Evolutionary conservation across 2,113 vertebrate genomes (phyloP).

Genomic region (Spheniscus mendiculus): DNA sequence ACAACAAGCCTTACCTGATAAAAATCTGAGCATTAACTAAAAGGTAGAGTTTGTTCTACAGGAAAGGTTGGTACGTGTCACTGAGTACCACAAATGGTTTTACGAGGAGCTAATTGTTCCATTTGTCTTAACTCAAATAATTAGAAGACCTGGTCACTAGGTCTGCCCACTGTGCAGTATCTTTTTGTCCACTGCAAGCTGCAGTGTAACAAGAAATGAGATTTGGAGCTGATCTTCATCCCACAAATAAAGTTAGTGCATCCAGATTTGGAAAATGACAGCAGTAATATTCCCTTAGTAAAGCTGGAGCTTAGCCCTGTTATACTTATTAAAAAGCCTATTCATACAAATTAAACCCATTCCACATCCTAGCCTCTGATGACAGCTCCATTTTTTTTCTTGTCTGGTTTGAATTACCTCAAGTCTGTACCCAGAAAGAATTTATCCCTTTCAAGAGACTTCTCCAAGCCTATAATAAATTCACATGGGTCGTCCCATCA

Average conservation of each 20-base stretch:
- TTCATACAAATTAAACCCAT: conserved; percentile 83
- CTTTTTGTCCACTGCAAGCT: neutral
- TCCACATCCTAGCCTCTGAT: conserved; percentile 71
- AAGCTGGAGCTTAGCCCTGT: conserved; percentile 71
- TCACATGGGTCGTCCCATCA: conserved; percentile 76
- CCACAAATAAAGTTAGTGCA: conserved; percentile 69
- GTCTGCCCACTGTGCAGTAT: neutral
- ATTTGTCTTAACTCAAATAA: conserved; percentile 35
- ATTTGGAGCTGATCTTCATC: conserved; percentile 50
- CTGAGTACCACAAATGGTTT: conserved; percentile 11
- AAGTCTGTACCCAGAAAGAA: conserved; percentile 76
- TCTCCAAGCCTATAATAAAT: conserved; percentile 79
- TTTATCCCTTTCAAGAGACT: conserved; percentile 81
- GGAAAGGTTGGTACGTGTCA: conserved; percentile 18
- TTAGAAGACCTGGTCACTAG: conserved; percentile 24
- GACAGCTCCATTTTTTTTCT: conserved; percentile 77
- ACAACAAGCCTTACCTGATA: neutral
- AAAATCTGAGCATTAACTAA: conserved; percentile 10
- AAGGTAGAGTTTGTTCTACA: conserved; percentile 1
- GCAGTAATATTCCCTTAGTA: conserved; percentile 66
- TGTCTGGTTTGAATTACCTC: conserved; percentile 80
- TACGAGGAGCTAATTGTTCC: conserved; percentile 21
- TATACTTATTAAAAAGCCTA: conserved; percentile 80
- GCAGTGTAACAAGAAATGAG: conserved; percentile 23
- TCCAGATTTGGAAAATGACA: conserved; percentile 73